Evolutionary conservation across 2,888 invertebrate species (phyloP).

Genomic region (Phoenoteleia sp.): DNA sequence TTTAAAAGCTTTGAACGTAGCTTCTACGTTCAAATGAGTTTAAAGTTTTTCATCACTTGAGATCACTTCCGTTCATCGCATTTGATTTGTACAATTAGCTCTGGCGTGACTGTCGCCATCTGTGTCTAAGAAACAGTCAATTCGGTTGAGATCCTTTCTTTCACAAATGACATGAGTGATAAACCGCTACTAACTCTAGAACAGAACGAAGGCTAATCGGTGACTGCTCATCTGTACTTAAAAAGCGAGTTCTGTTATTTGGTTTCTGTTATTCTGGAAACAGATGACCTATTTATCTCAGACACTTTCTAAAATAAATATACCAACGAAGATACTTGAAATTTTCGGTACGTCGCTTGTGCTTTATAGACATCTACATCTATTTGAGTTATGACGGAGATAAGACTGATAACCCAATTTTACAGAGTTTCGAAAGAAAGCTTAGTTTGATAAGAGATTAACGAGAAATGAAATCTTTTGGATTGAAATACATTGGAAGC

Average conservation of each 20-base stretch:
- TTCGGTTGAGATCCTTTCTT: conserved; percentile 66
- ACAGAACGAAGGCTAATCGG: conserved; percentile 27
- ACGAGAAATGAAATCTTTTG: too few species aligned
- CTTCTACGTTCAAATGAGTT: too few species aligned
- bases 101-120: conserved; percentile 63
- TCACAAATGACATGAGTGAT: conserved; percentile 42
- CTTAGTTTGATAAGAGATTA: background rate
- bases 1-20: too few species aligned
- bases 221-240: background rate
- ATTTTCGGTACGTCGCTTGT: too few species aligned
- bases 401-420: conserved; percentile 26
- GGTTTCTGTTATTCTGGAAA: too few species aligned
- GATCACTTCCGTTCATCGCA: too few species aligned
- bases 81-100: conserved; percentile 66
- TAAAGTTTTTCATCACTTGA: too few species aligned
- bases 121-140: conserved; percentile 63
- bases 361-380: background rate
- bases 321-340: too few species aligned
- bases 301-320: too few species aligned
- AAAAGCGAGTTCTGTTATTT: conserved; percentile 7
- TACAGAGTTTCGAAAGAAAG: background rate
- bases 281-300: too few species aligned
- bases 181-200: too few species aligned
- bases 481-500: too few species aligned
- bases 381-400: conserved; percentile 21